Evolutionary conservation across 1,140 invertebrate genomes (phyloP).

Genomic region (Caenorhabditis tropicalis): DNA sequence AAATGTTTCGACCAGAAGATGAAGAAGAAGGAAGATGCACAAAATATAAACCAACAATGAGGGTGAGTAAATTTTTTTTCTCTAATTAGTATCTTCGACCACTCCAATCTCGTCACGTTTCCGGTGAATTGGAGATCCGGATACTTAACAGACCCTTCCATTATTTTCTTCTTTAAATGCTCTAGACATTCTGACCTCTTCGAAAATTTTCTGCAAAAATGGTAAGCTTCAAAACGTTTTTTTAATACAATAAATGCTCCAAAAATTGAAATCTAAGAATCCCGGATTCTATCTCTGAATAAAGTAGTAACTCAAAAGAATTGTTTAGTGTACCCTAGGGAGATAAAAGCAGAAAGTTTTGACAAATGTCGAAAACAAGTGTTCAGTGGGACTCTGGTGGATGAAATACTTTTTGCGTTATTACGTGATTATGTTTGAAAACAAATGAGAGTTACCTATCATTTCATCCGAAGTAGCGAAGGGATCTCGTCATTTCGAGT

Average conservation of each 20-base stretch:
- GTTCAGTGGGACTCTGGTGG: too few relatives aligned
- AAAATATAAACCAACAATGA: constrained; percentile 34
- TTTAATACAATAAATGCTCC: too few relatives aligned
- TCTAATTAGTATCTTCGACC: background rate
- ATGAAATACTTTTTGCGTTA: background rate
- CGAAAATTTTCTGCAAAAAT: background rate
- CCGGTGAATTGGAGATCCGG: constrained; percentile 13
- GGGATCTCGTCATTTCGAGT: too few relatives aligned
- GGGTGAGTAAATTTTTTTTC: background rate
- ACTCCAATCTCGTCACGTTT: constrained; percentile 1
- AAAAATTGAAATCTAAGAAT: too few relatives aligned
- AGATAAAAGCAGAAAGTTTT: background rate
- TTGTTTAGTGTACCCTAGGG: background rate
- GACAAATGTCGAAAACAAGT: background rate
- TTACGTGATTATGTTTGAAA: too few relatives aligned
- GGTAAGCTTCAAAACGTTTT: background rate
- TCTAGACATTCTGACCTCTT: background rate
- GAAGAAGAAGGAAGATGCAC: background rate
- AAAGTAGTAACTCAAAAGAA: background rate
- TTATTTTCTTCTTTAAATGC: background rate
- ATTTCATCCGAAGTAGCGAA: too few relatives aligned
- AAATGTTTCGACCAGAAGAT: constrained; percentile 5
- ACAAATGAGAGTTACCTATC: too few relatives aligned
- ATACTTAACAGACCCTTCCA: background rate
- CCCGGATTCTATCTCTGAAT: background rate